A percentile compares a stretch with the other conserved stretches of the same genome.
phyloP scores from a whole-genome alignment of 2,797 vertebrate species.

The Sebastes steindachneri region DNA sequence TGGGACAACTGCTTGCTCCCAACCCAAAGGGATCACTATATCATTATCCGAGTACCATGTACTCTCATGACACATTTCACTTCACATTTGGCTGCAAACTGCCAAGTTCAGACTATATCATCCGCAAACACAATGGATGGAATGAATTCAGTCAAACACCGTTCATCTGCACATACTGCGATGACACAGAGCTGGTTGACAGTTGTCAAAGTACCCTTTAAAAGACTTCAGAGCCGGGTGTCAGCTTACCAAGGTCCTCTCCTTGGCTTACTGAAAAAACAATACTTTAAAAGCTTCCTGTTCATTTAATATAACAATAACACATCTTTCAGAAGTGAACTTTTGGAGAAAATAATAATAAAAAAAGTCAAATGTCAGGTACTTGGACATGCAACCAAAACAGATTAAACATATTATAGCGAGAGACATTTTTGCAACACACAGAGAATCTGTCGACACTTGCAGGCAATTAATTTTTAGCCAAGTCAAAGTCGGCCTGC shows the following conservation, averaged over 20 bases:
- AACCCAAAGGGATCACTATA: background rate
- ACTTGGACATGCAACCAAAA: conserved; percentile 39
- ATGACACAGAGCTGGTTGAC: background rate
- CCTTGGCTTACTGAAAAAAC: background rate
- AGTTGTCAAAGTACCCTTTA: background rate
- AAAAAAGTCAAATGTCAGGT: background rate
- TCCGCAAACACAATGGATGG: background rate
- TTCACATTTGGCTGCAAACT: background rate
- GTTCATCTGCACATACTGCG: background rate
- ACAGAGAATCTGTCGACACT: conserved; percentile 13
- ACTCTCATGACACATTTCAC: background rate
- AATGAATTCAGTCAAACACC: background rate
- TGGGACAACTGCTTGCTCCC: background rate
- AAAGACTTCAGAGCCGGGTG: background rate
- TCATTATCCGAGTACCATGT: background rate
- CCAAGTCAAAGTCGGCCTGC: conserved; percentile 47
- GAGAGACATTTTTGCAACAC: conserved; percentile 8
- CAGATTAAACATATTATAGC: background rate
- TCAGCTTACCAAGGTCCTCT: background rate
- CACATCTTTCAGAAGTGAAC: background rate
- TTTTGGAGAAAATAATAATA: background rate
- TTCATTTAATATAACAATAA: background rate
- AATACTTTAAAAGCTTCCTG: background rate
- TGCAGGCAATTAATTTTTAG: conserved; percentile 30
- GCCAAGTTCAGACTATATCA: background rate